A percentile compares a stretch with the other conserved stretches of the same genome.
These are phyloP conservation scores for Podarcis raffonei DNA, from an alignment of 2,113 vertebrate genomes.

Conservation along the genomic window DNA sequence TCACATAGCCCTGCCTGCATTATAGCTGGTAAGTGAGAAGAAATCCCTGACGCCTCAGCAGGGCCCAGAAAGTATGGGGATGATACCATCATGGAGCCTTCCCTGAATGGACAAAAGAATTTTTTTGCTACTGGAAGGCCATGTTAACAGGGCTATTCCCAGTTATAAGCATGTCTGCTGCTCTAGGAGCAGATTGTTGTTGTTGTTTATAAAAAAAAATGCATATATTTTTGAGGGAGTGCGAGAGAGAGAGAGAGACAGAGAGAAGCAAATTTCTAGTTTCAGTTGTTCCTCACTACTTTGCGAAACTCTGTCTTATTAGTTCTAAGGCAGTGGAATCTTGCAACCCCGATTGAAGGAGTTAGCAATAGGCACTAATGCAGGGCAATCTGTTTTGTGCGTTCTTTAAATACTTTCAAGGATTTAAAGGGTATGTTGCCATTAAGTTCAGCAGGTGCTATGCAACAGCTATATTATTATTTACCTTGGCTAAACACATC, in stretches of 20 bases:
- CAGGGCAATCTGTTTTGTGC: background rate
- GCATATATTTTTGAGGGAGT: no score
- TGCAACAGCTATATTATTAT: background rate
- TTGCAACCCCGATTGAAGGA: background rate
- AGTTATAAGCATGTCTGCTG: background rate
- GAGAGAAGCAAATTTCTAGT: background rate
- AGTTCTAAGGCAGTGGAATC: background rate
- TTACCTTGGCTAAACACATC: constrained; percentile 6
- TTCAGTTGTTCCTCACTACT: background rate
- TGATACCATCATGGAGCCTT: background rate
- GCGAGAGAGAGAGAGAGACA: background rate
- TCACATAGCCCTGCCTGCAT: background rate
- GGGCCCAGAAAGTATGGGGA: background rate
- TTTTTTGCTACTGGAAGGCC: background rate
- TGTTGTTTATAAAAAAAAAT: no score
- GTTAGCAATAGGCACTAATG: background rate
- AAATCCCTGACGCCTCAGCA: background rate
- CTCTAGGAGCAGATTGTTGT: background rate
- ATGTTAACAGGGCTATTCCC: background rate
- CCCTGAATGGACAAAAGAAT: background rate
- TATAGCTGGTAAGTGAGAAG: background rate
- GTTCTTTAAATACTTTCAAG: background rate
- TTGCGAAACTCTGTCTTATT: background rate
- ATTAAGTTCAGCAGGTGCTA: background rate
- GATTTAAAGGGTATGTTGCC: background rate